Evolutionary conservation across 2,113 vertebrate species (phyloP).

Genomic region (Chaetops frenatus): DNA sequence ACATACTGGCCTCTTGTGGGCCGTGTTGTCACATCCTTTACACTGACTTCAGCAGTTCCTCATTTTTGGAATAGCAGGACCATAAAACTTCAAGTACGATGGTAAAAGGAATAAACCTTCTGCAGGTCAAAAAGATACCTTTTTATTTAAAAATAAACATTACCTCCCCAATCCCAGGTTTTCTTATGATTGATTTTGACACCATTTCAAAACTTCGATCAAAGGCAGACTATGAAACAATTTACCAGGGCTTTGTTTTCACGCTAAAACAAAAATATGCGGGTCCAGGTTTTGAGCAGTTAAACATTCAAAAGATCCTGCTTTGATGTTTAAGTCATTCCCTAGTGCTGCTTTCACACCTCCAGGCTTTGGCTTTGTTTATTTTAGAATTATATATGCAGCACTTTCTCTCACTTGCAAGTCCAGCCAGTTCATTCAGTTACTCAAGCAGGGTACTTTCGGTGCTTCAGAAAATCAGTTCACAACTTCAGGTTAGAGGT

Average conservation of each 20-base stretch:
- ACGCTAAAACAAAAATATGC: not conserved
- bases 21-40: not conserved
- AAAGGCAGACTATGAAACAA: not conserved
- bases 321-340: not conserved
- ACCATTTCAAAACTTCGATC: not conserved
- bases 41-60: not conserved
- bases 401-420: not conserved
- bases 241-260: not conserved
- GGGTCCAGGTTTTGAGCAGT: not conserved
- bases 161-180: not conserved
- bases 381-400: not conserved
- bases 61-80: not conserved
- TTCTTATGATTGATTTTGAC: not conserved
- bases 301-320: not conserved
- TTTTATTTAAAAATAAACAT: not conserved
- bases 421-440: not conserved
- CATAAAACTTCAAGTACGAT: not conserved
- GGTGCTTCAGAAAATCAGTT: not conserved
- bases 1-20: constrained; percentile 30
- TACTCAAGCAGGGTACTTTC: not conserved
- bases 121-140: not conserved
- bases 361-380: not conserved
- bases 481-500: not conserved
- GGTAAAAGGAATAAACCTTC: not conserved
- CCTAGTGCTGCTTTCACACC: not conserved